These are phyloP conservation scores for Drosophila cyrtoloma DNA, from an alignment of 2,888 invertebrate genomes.

Conservation along the genomic window DNA sequence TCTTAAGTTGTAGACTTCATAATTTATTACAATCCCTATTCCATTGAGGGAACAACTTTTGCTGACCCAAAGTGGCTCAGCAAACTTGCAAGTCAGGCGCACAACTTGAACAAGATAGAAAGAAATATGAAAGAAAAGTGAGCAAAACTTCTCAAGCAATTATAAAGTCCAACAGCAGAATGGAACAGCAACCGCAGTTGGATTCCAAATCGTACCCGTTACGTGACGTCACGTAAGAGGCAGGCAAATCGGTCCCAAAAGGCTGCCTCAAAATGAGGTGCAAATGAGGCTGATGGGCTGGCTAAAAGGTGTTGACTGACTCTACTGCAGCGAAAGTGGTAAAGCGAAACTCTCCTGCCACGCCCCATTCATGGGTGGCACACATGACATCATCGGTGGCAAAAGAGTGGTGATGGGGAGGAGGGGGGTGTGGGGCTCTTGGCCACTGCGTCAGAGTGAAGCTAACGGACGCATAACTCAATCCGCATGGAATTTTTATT, in stretches of 20 bases:
- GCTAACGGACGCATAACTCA: constrained; percentile 79
- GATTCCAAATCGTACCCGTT: constrained; percentile 12
- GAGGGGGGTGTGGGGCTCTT: neutral
- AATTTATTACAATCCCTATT: constrained; percentile 73
- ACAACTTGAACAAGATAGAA: neutral
- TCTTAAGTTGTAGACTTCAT: constrained; percentile 45
- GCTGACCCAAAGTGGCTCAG: constrained; percentile 63
- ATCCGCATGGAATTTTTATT: constrained; percentile 80
- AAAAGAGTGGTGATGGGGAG: neutral
- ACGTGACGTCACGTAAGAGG: constrained; percentile 67
- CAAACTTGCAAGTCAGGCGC: constrained; percentile 46
- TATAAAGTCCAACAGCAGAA: constrained; percentile 59
- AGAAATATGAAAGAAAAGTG: constrained; percentile 29
- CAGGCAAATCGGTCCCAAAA: constrained; percentile 12
- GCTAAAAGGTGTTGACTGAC: constrained; percentile 36
- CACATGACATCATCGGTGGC: constrained; percentile 61
- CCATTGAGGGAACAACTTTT: constrained; percentile 49
- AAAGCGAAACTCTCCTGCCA: constrained; percentile 29
- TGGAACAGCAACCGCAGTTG: constrained; percentile 26
- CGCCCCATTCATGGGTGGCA: constrained; percentile 21
- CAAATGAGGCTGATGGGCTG: constrained; percentile 42
- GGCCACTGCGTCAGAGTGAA: constrained; percentile 65
- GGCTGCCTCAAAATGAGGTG: constrained; percentile 41
- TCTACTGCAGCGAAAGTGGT: constrained; percentile 72
- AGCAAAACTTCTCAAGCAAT: constrained; percentile 65